phyloP scores from a whole-genome alignment of 2,888 invertebrate species.

The Blera fallax region DNA sequence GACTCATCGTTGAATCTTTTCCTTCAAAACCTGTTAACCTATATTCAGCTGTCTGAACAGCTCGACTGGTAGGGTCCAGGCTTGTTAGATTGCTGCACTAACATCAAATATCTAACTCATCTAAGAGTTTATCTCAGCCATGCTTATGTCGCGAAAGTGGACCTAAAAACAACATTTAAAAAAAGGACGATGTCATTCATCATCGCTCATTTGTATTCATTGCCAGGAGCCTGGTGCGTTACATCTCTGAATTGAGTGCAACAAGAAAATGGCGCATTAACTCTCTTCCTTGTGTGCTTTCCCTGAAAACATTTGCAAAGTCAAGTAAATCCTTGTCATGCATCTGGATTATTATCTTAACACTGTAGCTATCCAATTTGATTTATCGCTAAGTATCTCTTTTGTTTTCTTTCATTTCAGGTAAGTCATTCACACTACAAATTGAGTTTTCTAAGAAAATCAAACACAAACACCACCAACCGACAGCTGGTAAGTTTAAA shows the following conservation, averaged over 20 bases:
- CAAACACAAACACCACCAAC: constrained; percentile 35
- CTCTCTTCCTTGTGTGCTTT: background rate
- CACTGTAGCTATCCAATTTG: background rate
- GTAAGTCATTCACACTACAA: constrained; percentile 53
- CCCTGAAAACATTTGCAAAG: constrained; percentile 10
- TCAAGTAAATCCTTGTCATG: background rate
- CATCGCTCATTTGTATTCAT: background rate
- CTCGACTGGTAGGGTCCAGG: too few species aligned
- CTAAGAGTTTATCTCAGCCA: too few species aligned
- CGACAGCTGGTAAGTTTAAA: constrained; percentile 32
- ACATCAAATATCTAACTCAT: too few species aligned
- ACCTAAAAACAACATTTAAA: too few species aligned
- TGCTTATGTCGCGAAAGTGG: too few species aligned
- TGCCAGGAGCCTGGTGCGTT: background rate
- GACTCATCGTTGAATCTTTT: too few species aligned
- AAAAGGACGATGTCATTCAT: background rate
- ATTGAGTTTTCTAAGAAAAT: constrained; percentile 30
- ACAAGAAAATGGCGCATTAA: background rate
- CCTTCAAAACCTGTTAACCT: too few species aligned
- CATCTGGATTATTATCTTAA: background rate
- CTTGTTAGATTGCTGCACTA: too few species aligned
- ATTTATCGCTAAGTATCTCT: constrained; percentile 2
- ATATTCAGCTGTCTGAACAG: too few species aligned
- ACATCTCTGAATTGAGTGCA: background rate
- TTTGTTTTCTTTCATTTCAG: constrained; percentile 39